phyloP scores from a whole-genome alignment of 2,888 invertebrate species.

The Poecilobothrus nobilitatus region DNA sequence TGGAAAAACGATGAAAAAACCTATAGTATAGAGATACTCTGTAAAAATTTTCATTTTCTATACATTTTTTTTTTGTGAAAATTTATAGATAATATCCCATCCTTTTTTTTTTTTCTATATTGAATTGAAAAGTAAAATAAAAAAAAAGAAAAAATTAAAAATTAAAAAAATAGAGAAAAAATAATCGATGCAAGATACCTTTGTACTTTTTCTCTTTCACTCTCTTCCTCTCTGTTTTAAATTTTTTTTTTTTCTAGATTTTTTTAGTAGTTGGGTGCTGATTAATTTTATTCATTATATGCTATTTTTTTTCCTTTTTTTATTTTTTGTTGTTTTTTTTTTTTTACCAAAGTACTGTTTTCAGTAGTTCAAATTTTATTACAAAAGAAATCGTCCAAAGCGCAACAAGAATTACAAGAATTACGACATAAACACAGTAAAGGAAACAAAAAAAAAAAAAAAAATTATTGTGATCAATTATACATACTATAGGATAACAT shows the following conservation, averaged over 20 bases:
- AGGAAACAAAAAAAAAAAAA: no score
- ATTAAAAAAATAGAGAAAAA: background rate
- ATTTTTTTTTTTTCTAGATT: background rate
- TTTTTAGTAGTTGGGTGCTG: background rate
- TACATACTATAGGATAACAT: no score
- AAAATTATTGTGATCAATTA: no score
- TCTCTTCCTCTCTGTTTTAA: background rate
- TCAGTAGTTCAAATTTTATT: background rate
- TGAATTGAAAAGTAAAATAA: no score
- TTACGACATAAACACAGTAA: background rate
- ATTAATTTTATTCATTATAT: conserved; percentile 6
- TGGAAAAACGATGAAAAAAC: no score
- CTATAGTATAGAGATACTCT: no score
- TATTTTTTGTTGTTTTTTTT: no score
- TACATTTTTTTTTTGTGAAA: no score
- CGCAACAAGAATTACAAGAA: conserved; percentile 1
- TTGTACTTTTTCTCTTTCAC: background rate
- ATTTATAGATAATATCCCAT: no score
- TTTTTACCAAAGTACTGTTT: background rate
- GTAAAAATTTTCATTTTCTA: no score
- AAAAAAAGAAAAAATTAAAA: no score
- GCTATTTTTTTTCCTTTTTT: background rate
- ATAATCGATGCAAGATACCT: background rate
- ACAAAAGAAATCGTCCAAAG: background rate
- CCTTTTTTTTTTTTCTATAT: no score